Evolutionary conservation across 2,888 invertebrate species (phyloP).

Genomic region (Boloria euphrosyne): DNA sequence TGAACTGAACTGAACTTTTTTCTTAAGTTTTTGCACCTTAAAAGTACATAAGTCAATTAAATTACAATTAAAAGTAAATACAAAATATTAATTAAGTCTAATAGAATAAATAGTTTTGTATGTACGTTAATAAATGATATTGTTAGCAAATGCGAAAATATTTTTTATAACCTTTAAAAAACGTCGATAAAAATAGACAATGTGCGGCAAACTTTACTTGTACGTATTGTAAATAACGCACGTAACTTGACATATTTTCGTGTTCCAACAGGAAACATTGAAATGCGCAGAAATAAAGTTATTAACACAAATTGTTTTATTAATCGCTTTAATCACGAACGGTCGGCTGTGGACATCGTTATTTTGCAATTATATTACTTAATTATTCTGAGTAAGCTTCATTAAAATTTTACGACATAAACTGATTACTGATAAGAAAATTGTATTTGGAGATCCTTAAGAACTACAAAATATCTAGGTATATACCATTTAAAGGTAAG

Average conservation of each 20-base stretch:
- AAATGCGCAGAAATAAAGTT: conserved; percentile 34
- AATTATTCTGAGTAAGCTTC: conserved; percentile 34
- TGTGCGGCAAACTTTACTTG: neutral
- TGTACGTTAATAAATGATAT: too few relatives aligned
- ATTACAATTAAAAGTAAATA: too few relatives aligned
- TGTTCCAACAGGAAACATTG: conserved; percentile 20
- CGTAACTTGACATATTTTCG: conserved; percentile 14
- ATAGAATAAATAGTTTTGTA: too few relatives aligned
- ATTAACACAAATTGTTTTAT: conserved; percentile 39
- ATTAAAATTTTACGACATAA: conserved; percentile 34
- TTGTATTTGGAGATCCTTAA: neutral
- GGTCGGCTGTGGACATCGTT: conserved; percentile 26
- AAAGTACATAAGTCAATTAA: too few relatives aligned
- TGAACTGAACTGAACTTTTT: too few relatives aligned
- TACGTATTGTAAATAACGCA: conserved; percentile 7
- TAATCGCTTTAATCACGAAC: conserved; percentile 35
- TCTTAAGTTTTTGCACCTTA: too few relatives aligned
- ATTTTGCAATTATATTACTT: conserved; percentile 38
- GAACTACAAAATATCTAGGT: too few relatives aligned
- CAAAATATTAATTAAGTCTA: too few relatives aligned
- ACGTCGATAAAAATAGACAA: neutral
- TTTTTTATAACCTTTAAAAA: neutral
- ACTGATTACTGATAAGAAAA: conserved; percentile 30
- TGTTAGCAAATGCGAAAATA: too few relatives aligned
- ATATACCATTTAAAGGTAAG: too few relatives aligned